Percentiles rank a stretch among this genome's conserved stretches.
Conservation (phyloP, 2,888 invertebrate genomes). For the Altica lythri region DNA sequence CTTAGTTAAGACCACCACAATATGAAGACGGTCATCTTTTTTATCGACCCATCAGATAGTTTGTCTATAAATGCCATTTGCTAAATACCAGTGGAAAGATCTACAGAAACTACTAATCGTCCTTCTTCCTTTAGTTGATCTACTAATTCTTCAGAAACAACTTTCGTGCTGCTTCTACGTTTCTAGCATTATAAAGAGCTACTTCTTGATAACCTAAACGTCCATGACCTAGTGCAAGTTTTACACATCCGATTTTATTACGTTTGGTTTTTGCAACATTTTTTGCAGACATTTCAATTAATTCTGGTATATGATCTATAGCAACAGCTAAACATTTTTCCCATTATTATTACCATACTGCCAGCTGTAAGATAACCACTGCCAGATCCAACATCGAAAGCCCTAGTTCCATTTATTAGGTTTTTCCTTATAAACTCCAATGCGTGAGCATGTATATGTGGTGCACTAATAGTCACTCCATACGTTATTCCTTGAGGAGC, state of each 20-base stretch:
- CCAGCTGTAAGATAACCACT: conserved; percentile 92
- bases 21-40: not conserved
- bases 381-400: conserved; percentile 92
- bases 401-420: conserved; percentile 74
- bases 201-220: conserved; percentile 73
- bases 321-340: conserved; percentile 70
- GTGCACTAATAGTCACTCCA: conserved; percentile 94
- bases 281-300: conserved; percentile 72
- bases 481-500: conserved; percentile 93
- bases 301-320: conserved; percentile 87
- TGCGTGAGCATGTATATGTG: conserved; percentile 96
- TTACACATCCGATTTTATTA: conserved; percentile 68
- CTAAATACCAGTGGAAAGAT: not conserved
- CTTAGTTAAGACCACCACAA: no score
- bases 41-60: not conserved
- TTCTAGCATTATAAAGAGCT: conserved; percentile 90
- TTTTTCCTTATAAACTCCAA: conserved; percentile 82
- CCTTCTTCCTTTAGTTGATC: conserved; percentile 75
- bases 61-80: not conserved
- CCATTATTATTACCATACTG: conserved; percentile 82
- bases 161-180: conserved; percentile 88
- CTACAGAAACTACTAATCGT: not conserved
- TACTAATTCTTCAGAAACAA: conserved; percentile 75
- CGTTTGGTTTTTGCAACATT: conserved; percentile 80
- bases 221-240: conserved; percentile 86